These are phyloP conservation scores for Tachypleus tridentatus DNA, from an alignment of 1,140 invertebrate species.

Conservation along the genomic window DNA sequence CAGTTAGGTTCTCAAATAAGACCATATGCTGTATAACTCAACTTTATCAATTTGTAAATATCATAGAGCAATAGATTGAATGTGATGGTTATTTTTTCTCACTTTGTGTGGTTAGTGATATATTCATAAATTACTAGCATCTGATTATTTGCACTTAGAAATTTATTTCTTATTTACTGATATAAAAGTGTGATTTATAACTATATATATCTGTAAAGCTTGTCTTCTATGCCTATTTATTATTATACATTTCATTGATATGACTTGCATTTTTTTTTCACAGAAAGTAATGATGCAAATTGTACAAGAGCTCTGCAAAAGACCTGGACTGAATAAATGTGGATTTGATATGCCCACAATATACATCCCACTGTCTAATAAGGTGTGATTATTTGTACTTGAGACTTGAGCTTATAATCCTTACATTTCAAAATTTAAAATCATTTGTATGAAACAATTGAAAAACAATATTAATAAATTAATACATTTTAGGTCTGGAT, in stretches of 20 bases:
- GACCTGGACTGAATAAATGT: slow-evolving; percentile 44
- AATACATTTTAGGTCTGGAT: too few species aligned
- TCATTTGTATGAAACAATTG: background rate
- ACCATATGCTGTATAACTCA: too few species aligned
- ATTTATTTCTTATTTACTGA: too few species aligned
- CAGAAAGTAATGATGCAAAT: slow-evolving; percentile 52
- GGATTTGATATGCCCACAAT: slow-evolving; percentile 53
- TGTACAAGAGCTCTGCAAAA: slow-evolving; percentile 49
- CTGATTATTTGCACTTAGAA: too few species aligned
- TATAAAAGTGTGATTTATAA: too few species aligned
- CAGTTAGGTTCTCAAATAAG: too few species aligned
- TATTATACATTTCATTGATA: background rate
- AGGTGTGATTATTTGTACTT: slow-evolving; percentile 19
- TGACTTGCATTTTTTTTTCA: slow-evolving; percentile 18
- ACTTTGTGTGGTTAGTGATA: too few species aligned
- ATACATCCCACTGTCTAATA: slow-evolving; percentile 43
- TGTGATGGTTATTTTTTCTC: too few species aligned
- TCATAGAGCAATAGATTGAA: too few species aligned
- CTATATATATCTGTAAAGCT: background rate
- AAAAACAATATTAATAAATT: too few species aligned
- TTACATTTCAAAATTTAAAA: slow-evolving; percentile 5
- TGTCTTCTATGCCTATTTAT: background rate
- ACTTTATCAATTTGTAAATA: too few species aligned
- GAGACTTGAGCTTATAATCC: background rate
- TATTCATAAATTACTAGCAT: too few species aligned